A percentile compares a stretch with the other conserved stretches of the same genome.
Conservation (phyloP, 2,888 invertebrate species). For the Sinohyriopsis cumingii region DNA sequence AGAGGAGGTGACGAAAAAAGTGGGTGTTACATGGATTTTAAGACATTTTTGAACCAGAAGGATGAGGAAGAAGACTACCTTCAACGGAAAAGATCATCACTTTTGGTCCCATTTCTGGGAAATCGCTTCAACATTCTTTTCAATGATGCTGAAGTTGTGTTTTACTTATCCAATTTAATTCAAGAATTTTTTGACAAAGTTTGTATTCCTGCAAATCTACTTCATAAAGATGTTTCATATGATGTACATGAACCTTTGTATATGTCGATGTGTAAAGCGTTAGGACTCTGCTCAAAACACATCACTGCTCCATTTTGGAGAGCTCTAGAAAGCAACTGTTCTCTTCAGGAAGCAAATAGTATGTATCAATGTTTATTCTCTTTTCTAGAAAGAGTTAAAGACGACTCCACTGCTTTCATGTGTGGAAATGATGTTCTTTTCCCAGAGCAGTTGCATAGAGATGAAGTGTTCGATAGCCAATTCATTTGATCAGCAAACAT, state of each 20-base stretch:
- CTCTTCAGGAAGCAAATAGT: no score
- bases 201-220: constrained; percentile 10
- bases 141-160: constrained; percentile 8
- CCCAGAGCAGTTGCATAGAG: constrained; percentile 4
- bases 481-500: constrained; percentile 12
- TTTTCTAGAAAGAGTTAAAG: no score
- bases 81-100: no score
- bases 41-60: no score
- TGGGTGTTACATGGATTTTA: no score
- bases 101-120: constrained; percentile 7
- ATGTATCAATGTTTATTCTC: no score
- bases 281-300: not conserved
- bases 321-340: no score
- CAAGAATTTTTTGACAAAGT: constrained; percentile 13
- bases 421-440: no score
- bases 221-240: constrained; percentile 24
- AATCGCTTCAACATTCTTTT: constrained; percentile 6
- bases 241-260: constrained; percentile 13
- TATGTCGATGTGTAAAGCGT: constrained; percentile 14
- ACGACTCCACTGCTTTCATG: no score
- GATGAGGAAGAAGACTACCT: not conserved
- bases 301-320: no score
- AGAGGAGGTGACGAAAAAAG: constrained; percentile 19
- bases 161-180: not conserved
- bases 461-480: constrained; percentile 17